Evolutionary conservation across 2,113 vertebrate species (phyloP).

Genomic region (Stigmatopora nigra): DNA sequence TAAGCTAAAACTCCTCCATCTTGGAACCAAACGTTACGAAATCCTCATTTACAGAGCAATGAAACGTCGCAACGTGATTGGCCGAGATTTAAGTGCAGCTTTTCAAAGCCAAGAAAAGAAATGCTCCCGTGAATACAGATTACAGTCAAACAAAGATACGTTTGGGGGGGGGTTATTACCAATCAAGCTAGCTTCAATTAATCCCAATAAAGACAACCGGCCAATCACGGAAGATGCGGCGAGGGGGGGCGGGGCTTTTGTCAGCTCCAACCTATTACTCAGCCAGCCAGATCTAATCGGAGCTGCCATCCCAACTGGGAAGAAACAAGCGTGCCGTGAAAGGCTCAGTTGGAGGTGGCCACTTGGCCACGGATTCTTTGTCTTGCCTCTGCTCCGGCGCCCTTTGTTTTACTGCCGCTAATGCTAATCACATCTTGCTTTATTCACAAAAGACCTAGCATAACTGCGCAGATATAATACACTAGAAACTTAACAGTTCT

Average conservation of each 20-base stretch:
- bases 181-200: conserved; percentile 61
- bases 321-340: conserved; percentile 62
- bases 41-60: conserved; percentile 61
- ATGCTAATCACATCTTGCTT: conserved; percentile 38
- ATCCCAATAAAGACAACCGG: conserved; percentile 64
- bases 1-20: conserved; percentile 17
- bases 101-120: conserved; percentile 62
- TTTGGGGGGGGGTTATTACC: conserved; percentile 66
- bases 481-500: too few species aligned
- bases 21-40: conserved; percentile 19
- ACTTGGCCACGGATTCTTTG: conserved; percentile 55
- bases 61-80: conserved; percentile 67
- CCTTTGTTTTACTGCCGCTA: conserved; percentile 50
- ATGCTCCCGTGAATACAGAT: conserved; percentile 67
- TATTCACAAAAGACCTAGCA: conserved; percentile 37
- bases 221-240: conserved; percentile 36
- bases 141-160: conserved; percentile 62
- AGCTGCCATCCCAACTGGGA: conserved; percentile 54
- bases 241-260: conserved; percentile 47
- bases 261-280: conserved; percentile 63
- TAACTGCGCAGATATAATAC: too few species aligned
- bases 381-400: conserved; percentile 43
- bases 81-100: conserved; percentile 61
- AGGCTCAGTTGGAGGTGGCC: conserved; percentile 62
- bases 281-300: conserved; percentile 55